These are phyloP conservation scores for Drosophila mulleri DNA, from an alignment of 2,888 invertebrate species.

Conservation along the genomic window DNA sequence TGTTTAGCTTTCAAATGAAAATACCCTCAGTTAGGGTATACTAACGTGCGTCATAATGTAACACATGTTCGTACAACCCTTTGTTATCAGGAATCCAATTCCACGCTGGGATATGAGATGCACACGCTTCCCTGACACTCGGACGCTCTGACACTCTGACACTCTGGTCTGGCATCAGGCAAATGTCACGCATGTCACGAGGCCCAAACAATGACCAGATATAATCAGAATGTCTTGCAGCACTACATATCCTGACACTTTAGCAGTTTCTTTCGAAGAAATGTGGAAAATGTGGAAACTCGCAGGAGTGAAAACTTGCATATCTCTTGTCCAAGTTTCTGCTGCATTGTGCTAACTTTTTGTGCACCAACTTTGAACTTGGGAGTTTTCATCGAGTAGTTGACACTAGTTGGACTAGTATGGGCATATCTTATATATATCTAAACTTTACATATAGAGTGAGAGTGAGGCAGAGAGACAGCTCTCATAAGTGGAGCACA, in stretches of 20 bases:
- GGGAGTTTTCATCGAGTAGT: conserved; percentile 52
- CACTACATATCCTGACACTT: conserved; percentile 44
- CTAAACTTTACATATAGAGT: neutral
- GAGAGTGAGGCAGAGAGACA: too few relatives aligned
- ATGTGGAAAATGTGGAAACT: conserved; percentile 35
- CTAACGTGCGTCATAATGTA: conserved; percentile 6
- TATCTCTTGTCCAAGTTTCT: conserved; percentile 63
- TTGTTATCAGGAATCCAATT: conserved; percentile 50
- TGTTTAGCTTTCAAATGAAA: neutral
- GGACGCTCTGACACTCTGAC: conserved; percentile 42
- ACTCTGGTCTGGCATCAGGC: conserved; percentile 44
- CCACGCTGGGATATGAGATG: conserved; percentile 33
- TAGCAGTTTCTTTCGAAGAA: conserved; percentile 36
- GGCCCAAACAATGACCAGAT: conserved; percentile 68
- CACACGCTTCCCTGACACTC: conserved; percentile 40
- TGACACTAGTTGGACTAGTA: conserved; percentile 56
- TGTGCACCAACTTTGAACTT: conserved; percentile 67
- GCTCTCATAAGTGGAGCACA: conserved; percentile 59
- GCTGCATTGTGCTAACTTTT: conserved; percentile 72
- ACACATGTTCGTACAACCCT: conserved; percentile 43
- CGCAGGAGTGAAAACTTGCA: conserved; percentile 59
- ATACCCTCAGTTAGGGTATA: neutral
- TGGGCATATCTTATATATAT: too few relatives aligned
- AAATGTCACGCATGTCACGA: conserved; percentile 74
- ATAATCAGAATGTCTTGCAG: conserved; percentile 51